phyloP scores from a whole-genome alignment of 53 echinoderm and acorn worm genomes.

The Paracentrotus lividus region DNA sequence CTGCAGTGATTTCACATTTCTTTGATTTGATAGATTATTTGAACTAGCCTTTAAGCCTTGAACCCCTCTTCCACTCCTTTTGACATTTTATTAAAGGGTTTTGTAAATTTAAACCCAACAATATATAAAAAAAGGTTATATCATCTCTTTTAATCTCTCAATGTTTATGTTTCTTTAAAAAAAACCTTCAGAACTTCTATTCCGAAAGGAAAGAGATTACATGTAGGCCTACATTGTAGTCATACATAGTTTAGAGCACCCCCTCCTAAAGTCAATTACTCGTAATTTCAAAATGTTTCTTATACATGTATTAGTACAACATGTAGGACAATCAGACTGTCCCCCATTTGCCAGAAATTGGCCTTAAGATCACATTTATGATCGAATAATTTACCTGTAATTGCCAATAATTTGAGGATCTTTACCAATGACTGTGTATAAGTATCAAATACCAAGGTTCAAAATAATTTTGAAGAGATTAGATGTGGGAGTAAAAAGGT shows the following conservation, averaged over 20 bases:
- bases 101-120: no score
- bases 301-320: background rate
- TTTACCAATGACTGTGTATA: background rate
- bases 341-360: background rate
- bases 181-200: conserved; percentile 7
- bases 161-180: background rate
- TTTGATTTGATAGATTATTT: no score
- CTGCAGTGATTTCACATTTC: no score
- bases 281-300: background rate
- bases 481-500: background rate
- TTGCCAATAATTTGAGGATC: background rate
- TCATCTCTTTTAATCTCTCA: background rate
- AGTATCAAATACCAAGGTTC: no score
- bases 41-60: no score
- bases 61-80: no score
- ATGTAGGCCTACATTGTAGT: no score
- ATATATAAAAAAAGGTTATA: background rate
- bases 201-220: background rate
- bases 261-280: background rate
- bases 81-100: background rate
- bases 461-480: no score
- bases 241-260: background rate
- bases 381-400: background rate
- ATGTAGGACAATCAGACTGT: background rate
- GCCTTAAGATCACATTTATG: background rate